These are phyloP conservation scores for Telenomus remus DNA, from an alignment of 1,140 invertebrate species.

Conservation along the genomic window DNA sequence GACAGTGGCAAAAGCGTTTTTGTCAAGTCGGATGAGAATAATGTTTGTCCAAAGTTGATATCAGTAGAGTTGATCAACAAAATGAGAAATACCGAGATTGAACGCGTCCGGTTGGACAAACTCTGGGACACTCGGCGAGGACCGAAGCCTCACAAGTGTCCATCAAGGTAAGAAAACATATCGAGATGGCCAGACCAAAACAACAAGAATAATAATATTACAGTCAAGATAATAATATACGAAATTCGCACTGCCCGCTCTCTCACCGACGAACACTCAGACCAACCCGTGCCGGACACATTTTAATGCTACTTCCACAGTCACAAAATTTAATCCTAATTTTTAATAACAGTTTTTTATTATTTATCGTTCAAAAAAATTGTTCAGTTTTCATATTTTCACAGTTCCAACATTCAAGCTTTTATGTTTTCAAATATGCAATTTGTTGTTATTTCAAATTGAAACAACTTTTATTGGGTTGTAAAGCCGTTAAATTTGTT, in stretches of 20 bases:
- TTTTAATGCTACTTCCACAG: constrained; percentile 7
- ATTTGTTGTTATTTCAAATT: too few relatives aligned
- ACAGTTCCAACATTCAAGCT: too few relatives aligned
- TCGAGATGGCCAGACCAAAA: constrained; percentile 40
- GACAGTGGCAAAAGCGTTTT: constrained; percentile 46
- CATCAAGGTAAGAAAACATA: constrained; percentile 68
- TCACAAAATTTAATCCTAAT: not conserved
- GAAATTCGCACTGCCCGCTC: constrained; percentile 70
- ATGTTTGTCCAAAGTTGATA: constrained; percentile 50
- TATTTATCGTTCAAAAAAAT: too few relatives aligned
- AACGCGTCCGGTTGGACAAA: constrained; percentile 42
- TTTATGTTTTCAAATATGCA: too few relatives aligned
- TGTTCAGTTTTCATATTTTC: too few relatives aligned
- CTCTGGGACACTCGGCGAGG: constrained; percentile 66
- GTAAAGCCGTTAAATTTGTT: too few relatives aligned
- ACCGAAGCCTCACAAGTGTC: constrained; percentile 66
- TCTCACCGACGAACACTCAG: constrained; percentile 63
- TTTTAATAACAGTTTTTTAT: not conserved
- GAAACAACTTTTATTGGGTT: too few relatives aligned
- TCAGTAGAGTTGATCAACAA: constrained; percentile 48
- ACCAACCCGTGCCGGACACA: constrained; percentile 48
- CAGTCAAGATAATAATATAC: constrained; percentile 30
- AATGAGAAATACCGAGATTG: constrained; percentile 49
- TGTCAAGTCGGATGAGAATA: constrained; percentile 29
- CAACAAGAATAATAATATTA: not conserved